A percentile compares a stretch with the other conserved stretches of the same genome.
These are phyloP conservation scores for Hippocampus comes DNA, from an alignment of 2,113 vertebrate genomes.

Conservation along the genomic window DNA sequence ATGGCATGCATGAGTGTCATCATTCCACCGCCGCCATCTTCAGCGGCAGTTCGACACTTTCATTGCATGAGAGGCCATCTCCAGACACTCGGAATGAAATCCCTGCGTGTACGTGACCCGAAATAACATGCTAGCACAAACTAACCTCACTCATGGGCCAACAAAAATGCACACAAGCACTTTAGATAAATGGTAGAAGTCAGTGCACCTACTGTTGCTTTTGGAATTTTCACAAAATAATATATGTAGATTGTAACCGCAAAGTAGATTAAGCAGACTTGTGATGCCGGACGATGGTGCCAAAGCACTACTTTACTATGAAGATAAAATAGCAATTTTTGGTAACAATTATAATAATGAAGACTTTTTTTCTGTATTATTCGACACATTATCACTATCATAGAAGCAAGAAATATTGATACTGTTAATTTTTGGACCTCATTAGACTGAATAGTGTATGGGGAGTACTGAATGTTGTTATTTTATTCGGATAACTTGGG, in stretches of 20 bases:
- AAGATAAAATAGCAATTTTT: too few relatives aligned
- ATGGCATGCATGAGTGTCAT: slow-evolving; percentile 18
- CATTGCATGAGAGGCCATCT: neutral
- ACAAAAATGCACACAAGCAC: too few relatives aligned
- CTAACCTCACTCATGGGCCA: too few relatives aligned
- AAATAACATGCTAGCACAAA: neutral
- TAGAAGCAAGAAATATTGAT: neutral
- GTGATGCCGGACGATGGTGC: too few relatives aligned
- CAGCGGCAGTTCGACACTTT: neutral
- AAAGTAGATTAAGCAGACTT: too few relatives aligned
- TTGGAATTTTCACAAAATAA: too few relatives aligned
- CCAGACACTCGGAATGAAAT: neutral
- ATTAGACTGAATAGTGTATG: neutral
- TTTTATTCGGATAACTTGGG: neutral
- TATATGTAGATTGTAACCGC: too few relatives aligned
- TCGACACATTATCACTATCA: neutral
- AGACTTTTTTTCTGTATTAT: neutral
- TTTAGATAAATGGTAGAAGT: too few relatives aligned
- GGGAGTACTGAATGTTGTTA: neutral
- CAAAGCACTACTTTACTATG: too few relatives aligned
- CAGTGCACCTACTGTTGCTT: too few relatives aligned
- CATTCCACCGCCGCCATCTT: slow-evolving; percentile 17
- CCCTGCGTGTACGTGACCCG: neutral
- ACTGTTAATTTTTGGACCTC: neutral
- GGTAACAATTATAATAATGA: too few relatives aligned